phyloP scores from a whole-genome alignment of 2,113 vertebrate genomes.

The Dipodomys stephensi region DNA sequence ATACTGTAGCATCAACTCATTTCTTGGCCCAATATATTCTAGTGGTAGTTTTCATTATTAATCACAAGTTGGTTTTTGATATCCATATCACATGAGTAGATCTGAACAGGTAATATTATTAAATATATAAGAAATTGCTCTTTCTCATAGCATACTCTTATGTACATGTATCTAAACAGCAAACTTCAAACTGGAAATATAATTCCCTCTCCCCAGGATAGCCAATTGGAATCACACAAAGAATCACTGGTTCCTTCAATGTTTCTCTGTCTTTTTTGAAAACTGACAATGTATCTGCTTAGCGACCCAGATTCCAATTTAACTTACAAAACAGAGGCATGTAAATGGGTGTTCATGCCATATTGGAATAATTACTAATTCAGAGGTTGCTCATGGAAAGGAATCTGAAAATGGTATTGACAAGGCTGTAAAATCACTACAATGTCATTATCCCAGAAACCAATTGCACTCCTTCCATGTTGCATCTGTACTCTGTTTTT shows the following conservation, averaged over 20 bases:
- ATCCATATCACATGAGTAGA: neutral
- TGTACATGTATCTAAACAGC: constrained; percentile 17
- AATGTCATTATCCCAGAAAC: constrained; percentile 38
- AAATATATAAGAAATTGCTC: neutral
- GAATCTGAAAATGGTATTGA: constrained; percentile 50
- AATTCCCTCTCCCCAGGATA: neutral
- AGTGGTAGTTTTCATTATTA: neutral
- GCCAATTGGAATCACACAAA: constrained; percentile 25
- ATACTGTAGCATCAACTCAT: neutral
- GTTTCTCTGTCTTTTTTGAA: constrained; percentile 30
- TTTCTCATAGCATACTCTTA: neutral
- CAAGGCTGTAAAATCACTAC: neutral
- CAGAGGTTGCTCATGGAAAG: constrained; percentile 39
- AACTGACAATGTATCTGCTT: constrained; percentile 57
- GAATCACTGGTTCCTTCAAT: constrained; percentile 8
- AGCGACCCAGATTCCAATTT: constrained; percentile 30
- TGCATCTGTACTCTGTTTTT: constrained; percentile 41
- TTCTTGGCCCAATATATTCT: neutral
- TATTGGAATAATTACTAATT: constrained; percentile 53
- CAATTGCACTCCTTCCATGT: constrained; percentile 34
- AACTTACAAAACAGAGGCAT: neutral
- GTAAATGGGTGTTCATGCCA: constrained; percentile 9
- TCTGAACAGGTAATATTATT: constrained; percentile 15
- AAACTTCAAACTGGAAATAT: constrained; percentile 46
- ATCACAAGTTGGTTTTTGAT: constrained; percentile 17